Evolutionary conservation across 2,888 invertebrate species (phyloP).

Genomic region (Liodrosophila aerea): DNA sequence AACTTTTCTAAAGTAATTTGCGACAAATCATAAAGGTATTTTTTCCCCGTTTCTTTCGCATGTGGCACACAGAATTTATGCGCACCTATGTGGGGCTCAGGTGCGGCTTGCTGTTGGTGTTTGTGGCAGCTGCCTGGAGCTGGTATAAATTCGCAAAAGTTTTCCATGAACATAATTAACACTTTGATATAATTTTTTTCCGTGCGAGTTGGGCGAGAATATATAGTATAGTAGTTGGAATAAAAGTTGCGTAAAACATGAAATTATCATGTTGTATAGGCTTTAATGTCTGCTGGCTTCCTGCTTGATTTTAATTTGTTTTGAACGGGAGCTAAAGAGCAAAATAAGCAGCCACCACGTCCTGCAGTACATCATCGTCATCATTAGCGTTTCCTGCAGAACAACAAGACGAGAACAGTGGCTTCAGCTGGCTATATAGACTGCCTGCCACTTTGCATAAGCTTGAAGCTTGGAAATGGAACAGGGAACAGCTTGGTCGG

Average conservation of each 20-base stretch:
- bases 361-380: slow-evolving; percentile 76
- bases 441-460: slow-evolving; percentile 65
- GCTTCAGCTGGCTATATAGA: slow-evolving; percentile 11
- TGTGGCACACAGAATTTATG: slow-evolving; percentile 66
- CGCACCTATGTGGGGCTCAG: slow-evolving; percentile 61
- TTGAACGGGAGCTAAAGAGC: slow-evolving; percentile 57
- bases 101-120: slow-evolving; percentile 32
- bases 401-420: slow-evolving; percentile 14
- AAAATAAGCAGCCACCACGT: slow-evolving; percentile 62
- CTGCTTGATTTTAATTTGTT: slow-evolving; percentile 74
- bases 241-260: slow-evolving; percentile 62
- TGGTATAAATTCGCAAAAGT: slow-evolving; percentile 32
- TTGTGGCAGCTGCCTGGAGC: slow-evolving; percentile 54
- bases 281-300: slow-evolving; percentile 18
- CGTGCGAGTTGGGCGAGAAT: too few species aligned
- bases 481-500: slow-evolving; percentile 38
- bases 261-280: slow-evolving; percentile 66
- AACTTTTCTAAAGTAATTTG: slow-evolving; percentile 73
- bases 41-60: slow-evolving; percentile 28
- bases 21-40: slow-evolving; percentile 71
- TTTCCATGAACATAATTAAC: slow-evolving; percentile 64
- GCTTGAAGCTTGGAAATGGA: slow-evolving; percentile 41
- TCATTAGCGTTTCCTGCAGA: slow-evolving; percentile 69
- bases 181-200: slow-evolving; percentile 71
- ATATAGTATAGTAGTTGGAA: too few species aligned